These are phyloP conservation scores for Strigamia maritima DNA, from an alignment of 2,888 invertebrate genomes.

Conservation along the genomic window DNA sequence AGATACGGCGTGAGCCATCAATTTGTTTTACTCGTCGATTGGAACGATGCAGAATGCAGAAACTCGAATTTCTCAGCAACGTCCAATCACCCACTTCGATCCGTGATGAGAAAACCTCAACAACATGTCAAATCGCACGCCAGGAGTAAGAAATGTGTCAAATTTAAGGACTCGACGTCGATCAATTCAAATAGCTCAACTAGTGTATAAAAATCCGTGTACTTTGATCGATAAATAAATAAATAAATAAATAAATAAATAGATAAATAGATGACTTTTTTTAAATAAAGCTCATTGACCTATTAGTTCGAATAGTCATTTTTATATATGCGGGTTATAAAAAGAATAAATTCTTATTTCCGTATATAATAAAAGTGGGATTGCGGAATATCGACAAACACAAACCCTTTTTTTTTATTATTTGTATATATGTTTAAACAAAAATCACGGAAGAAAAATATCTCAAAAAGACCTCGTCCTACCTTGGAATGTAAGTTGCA, in stretches of 20 bases:
- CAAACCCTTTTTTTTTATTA: not conserved
- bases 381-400: not conserved
- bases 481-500: conserved; percentile 17
- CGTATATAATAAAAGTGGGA: not conserved
- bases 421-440: not conserved
- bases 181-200: not conserved
- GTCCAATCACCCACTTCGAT: not conserved
- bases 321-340: not conserved
- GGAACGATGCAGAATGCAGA: not conserved
- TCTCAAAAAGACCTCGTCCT: conserved; percentile 27
- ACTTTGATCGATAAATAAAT: no score
- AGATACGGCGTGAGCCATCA: conserved; percentile 37
- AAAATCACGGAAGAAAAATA: conserved; percentile 31
- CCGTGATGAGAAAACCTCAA: conserved; percentile 34
- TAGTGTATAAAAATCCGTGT: not conserved
- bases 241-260: no score
- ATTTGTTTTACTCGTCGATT: conserved; percentile 34
- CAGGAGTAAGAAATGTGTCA: conserved; percentile 12
- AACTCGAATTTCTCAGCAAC: not conserved
- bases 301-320: not conserved
- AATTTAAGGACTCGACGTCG: not conserved
- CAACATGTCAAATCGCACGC: not conserved
- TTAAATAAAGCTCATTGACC: not conserved
- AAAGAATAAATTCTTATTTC: not conserved
- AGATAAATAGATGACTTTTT: no score